Percentiles rank a stretch among this genome's conserved stretches.
Evolutionary conservation across 2,113 vertebrate species (phyloP).

Genomic region (Bubalus kerabau): DNA sequence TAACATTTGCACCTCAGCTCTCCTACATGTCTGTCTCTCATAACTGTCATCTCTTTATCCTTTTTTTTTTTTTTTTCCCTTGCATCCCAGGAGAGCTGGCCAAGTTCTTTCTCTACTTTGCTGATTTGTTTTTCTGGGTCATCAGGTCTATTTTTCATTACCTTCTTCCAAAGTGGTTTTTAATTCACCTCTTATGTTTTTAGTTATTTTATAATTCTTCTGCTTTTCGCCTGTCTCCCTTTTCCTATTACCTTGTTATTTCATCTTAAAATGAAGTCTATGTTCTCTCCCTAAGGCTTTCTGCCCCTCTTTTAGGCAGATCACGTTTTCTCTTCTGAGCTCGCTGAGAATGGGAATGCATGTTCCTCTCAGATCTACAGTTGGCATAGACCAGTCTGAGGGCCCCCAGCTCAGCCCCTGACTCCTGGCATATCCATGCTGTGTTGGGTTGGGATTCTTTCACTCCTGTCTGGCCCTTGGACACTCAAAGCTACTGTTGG

Average conservation of each 20-base stretch:
- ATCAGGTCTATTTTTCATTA: not conserved
- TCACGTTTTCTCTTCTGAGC: not conserved
- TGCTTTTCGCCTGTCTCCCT: not conserved
- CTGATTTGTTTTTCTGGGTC: conserved; percentile 14
- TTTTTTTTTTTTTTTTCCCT: not conserved
- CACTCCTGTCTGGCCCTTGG: not conserved
- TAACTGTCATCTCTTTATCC: not conserved
- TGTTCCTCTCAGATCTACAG: not conserved
- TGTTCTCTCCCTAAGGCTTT: not conserved
- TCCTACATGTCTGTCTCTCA: not conserved
- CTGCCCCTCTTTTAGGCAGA: not conserved
- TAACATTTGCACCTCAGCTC: not conserved
- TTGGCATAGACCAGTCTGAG: no score
- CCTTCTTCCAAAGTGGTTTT: not conserved
- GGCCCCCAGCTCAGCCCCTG: not conserved
- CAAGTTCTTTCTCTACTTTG: not conserved
- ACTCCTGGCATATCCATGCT: not conserved
- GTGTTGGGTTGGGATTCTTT: not conserved
- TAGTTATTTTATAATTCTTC: not conserved
- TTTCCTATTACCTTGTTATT: not conserved
- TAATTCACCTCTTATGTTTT: not conserved
- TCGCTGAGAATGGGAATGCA: not conserved
- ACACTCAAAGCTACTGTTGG: not conserved
- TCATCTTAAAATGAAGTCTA: not conserved
- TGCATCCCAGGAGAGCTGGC: not conserved